phyloP scores from a whole-genome alignment of 1,140 invertebrate genomes.

The Agrypnia vestita region DNA sequence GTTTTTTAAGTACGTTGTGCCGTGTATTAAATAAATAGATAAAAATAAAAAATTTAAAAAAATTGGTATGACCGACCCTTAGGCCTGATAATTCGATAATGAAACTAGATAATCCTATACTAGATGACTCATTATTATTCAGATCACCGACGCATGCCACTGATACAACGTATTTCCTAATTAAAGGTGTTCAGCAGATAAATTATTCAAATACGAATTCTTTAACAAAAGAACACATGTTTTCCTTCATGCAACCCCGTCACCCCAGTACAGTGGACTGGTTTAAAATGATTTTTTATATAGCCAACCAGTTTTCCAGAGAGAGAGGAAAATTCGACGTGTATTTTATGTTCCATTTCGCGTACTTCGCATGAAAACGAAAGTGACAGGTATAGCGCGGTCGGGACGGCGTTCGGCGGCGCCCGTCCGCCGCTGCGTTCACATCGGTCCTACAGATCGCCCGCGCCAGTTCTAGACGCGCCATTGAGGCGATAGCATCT shows the following conservation, averaged over 20 bases:
- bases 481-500: not conserved
- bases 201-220: not conserved
- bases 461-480: constrained; percentile 23
- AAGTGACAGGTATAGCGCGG: not conserved
- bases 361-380: not conserved
- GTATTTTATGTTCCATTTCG: not conserved
- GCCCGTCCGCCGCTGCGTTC: not conserved
- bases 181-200: no score
- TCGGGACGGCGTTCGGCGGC: not conserved
- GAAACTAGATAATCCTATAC: no score
- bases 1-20: no score
- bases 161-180: no score
- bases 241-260: constrained; percentile 10
- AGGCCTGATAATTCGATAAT: no score
- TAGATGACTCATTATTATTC: no score
- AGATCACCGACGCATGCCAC: no score
- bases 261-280: constrained; percentile 5
- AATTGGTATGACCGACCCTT: no score
- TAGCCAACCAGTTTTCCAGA: constrained; percentile 13
- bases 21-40: no score
- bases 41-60: no score
- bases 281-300: no score
- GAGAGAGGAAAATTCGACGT: not conserved
- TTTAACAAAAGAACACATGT: not conserved
- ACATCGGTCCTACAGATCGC: not conserved